Base-by-base conservation (phyloP, 1,140 invertebrate species). In the Tenebrio molitor region DNA sequence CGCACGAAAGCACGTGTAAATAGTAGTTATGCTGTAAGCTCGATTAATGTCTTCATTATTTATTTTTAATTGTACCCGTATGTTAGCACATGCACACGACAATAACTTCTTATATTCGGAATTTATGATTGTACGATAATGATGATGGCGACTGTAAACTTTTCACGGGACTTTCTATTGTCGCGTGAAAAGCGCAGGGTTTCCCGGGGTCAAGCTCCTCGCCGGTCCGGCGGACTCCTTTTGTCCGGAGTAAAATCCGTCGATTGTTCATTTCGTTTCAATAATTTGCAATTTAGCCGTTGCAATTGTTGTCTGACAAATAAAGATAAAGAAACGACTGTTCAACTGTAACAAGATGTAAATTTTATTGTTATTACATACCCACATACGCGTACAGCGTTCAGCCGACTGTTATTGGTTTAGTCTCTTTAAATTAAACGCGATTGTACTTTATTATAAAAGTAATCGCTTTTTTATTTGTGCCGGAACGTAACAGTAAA, bases 1-100 rank as follows among this genome's bases (percentile, higher is more conserved):
- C 6, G 12, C 36, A 39, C 12, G 36, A 23, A 62, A 33, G 53
- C 53, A 62, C 53, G 53, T 25, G 53, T 25, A 62, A 62, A 62
- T 62, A 62, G 53, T 15, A 62, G n/a, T 62, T 62, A 29, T 29
- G 12, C 19, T 62, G 25, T 62, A 36, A 42, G 19, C 63, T 8
- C 63, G 64, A 66, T 66, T 66, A 66, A 66, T 66, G 64, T 66
- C 64, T 66, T 66, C 63, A 65, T 65, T 65, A n/a, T 65, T 65
- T 25, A 58, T 58, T 58, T 50, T 58, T 58, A 58, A 58, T 58
- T 29, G 50, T 58, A 58, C 50, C 50, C 23, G 50, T 29, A 58
- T 29, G 50, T 58, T 58, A 17, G 23, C 50, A 58, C 50, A 58
- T 50, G 14, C 19, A 21, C 12, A 8, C 23, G 50, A 25, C 50